Conservation (phyloP, 2,113 vertebrate genomes). For the Xyrauchen texanus region DNA sequence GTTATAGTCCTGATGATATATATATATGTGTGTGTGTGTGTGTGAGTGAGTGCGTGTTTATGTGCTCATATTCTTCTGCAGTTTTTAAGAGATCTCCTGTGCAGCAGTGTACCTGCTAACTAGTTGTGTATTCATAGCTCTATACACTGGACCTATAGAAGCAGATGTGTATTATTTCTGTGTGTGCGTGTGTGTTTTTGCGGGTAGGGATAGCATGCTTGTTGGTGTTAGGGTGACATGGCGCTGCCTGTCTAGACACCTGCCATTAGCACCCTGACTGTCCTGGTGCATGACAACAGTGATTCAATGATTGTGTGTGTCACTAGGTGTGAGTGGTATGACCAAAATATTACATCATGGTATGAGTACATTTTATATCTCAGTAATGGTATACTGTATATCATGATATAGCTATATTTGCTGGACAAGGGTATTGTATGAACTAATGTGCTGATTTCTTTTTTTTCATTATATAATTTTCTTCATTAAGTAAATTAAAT, state of each 20-base stretch:
- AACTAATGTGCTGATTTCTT: too few relatives aligned
- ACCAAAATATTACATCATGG: neutral
- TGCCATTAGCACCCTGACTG: slow-evolving; percentile 8
- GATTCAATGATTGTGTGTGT: slow-evolving; percentile 9
- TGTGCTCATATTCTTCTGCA: slow-evolving; percentile 3
- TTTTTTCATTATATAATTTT: too few relatives aligned
- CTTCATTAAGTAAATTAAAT: too few relatives aligned
- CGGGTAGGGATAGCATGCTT: neutral
- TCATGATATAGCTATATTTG: too few relatives aligned
- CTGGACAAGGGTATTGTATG: too few relatives aligned
- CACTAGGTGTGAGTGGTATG: neutral
- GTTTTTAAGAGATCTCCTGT: neutral
- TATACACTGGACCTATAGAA: neutral
- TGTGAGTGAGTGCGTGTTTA: neutral
- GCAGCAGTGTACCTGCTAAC: neutral
- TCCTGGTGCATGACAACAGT: neutral
- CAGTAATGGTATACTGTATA: neutral
- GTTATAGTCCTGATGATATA: too few relatives aligned
- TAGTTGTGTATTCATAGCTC: neutral
- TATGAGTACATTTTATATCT: neutral
- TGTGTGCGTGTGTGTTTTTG: slow-evolving; percentile 21
- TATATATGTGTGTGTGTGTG: neutral
- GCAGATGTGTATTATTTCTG: neutral
- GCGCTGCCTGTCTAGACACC: slow-evolving; percentile 36
- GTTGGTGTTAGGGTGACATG: slow-evolving; percentile 17